Percentiles rank a stretch among this genome's conserved stretches.
phyloP scores from a whole-genome alignment of 2,113 vertebrate species.

The Grammomys surdaster region DNA sequence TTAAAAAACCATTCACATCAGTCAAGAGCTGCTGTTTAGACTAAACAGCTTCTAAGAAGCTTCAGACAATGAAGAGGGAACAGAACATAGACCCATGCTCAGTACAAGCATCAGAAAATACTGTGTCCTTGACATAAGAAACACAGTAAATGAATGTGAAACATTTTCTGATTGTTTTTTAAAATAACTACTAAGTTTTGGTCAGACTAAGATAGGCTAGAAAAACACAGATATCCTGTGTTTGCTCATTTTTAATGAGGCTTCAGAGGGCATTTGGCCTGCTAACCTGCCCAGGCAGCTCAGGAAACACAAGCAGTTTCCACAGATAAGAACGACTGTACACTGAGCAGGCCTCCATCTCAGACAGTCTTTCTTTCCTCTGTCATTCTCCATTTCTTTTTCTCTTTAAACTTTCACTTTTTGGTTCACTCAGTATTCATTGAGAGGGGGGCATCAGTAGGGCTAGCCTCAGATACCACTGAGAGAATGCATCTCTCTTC shows the following conservation, averaged over 20 bases:
- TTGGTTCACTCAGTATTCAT: neutral
- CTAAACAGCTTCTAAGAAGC: constrained; percentile 17
- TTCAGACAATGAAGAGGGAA: neutral
- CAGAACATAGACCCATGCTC: neutral
- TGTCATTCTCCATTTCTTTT: neutral
- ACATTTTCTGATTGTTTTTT: constrained; percentile 69
- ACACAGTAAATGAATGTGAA: constrained; percentile 52
- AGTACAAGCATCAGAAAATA: neutral
- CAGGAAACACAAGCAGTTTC: constrained; percentile 50
- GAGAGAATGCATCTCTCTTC: neutral
- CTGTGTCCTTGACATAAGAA: constrained; percentile 45
- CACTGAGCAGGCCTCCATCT: neutral
- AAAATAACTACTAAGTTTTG: constrained; percentile 67
- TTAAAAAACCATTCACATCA: neutral
- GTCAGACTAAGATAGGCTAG: constrained; percentile 53
- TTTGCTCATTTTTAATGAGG: constrained; percentile 68
- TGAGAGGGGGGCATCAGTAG: neutral
- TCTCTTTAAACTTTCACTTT: neutral
- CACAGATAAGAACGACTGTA: constrained; percentile 22
- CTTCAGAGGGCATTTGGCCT: constrained; percentile 38
- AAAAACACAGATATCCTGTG: constrained; percentile 82
- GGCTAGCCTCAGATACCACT: neutral
- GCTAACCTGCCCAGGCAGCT: constrained; percentile 49
- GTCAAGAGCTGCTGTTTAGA: neutral
- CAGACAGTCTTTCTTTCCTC: constrained; percentile 14